These are phyloP conservation scores for Sinella curviseta DNA, from an alignment of 1,140 invertebrate species.

Conservation along the genomic window DNA sequence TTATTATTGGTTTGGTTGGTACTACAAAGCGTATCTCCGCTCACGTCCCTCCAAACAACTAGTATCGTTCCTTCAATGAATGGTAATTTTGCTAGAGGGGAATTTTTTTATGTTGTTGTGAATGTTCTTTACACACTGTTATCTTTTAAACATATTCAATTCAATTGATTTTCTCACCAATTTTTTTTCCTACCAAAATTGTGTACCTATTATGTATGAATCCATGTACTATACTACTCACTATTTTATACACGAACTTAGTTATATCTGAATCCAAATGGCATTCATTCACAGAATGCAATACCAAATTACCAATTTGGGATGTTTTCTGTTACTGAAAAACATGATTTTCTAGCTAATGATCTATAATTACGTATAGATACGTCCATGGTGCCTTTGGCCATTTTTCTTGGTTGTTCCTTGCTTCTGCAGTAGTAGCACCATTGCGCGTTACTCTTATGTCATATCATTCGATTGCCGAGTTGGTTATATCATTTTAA, in stretches of 20 bases:
- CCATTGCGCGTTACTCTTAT: neutral
- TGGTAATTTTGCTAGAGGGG: neutral
- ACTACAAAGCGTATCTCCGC: neutral
- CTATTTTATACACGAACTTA: no score
- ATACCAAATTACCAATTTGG: neutral
- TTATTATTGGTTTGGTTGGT: no score
- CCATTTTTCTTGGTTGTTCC: neutral
- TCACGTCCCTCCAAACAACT: neutral
- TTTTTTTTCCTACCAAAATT: neutral
- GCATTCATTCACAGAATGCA: no score
- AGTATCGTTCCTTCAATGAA: neutral
- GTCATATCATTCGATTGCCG: no score
- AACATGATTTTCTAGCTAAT: neutral
- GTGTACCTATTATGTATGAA: neutral
- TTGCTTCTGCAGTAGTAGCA: neutral
- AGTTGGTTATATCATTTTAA: no score
- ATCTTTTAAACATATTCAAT: no score
- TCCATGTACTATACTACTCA: neutral
- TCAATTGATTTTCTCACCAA: neutral
- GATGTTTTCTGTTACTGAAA: neutral
- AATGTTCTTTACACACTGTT: no score
- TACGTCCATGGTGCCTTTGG: neutral
- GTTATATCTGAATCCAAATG: no score
- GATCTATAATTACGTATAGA: constrained; percentile 2
- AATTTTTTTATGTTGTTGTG: neutral